Percentiles rank a stretch among this genome's conserved stretches.
Evolutionary conservation across 2,888 invertebrate species (phyloP).

Genomic region (Anthrax anthrax): DNA sequence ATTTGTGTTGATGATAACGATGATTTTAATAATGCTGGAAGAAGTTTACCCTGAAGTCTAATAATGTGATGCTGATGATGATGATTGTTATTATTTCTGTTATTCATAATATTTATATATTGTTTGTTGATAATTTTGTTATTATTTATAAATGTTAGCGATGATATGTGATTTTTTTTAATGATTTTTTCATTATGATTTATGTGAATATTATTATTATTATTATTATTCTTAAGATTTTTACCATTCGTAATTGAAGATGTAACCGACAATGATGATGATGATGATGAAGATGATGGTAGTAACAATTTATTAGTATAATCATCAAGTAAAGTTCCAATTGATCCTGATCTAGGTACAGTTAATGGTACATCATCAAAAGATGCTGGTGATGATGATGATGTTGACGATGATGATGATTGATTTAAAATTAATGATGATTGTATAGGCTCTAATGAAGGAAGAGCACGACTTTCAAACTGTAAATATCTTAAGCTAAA

Average conservation of each 20-base stretch:
- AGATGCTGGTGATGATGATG: not conserved
- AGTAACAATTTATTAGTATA: not conserved
- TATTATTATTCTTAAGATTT: too few relatives aligned
- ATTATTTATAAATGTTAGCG: too few relatives aligned
- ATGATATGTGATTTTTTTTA: too few relatives aligned
- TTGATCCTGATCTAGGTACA: slow-evolving; percentile 11
- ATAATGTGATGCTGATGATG: too few relatives aligned
- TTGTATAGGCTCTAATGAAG: slow-evolving; percentile 26
- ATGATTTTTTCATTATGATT: too few relatives aligned
- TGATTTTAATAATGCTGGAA: slow-evolving; percentile 13
- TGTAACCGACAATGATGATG: not conserved
- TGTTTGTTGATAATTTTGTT: too few relatives aligned
- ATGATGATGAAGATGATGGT: not conserved
- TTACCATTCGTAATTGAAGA: not conserved
- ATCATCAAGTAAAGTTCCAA: slow-evolving; percentile 13
- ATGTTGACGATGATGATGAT: not conserved
- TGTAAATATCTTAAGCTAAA: slow-evolving; percentile 50
- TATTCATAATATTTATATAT: too few relatives aligned
- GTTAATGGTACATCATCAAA: slow-evolving; percentile 6
- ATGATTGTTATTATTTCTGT: too few relatives aligned
- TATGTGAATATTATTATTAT: too few relatives aligned
- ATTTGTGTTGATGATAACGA: slow-evolving; percentile 13
- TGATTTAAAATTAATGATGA: not conserved
- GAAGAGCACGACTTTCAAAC: slow-evolving; percentile 36
- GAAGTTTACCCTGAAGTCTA: slow-evolving; percentile 13